Evolutionary conservation across 1,140 invertebrate species (phyloP).

Genomic region (Cotesia chilonis): DNA sequence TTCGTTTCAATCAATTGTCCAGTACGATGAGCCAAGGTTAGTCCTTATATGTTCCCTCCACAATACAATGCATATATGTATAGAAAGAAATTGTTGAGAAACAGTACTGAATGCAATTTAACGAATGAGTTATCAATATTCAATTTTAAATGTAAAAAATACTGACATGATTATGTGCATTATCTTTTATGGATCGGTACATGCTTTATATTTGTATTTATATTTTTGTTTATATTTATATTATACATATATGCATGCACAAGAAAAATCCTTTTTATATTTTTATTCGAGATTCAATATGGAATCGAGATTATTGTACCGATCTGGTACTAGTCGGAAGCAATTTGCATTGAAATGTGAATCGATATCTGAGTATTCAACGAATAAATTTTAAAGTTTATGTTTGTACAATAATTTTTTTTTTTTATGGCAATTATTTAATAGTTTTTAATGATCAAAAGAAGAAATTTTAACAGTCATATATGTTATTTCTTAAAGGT

Average conservation of each 20-base stretch:
- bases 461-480: too few species aligned
- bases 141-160: constrained; percentile 9
- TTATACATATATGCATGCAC: too few species aligned
- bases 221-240: too few species aligned
- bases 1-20: constrained; percentile 9
- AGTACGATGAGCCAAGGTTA: not conserved
- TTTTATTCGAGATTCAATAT: constrained; percentile 28
- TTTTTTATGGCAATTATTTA: not conserved
- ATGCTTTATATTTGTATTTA: not conserved
- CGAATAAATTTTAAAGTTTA: too few species aligned
- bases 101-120: not conserved
- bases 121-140: constrained; percentile 15
- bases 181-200: not conserved
- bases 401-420: not conserved
- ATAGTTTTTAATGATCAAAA: too few species aligned
- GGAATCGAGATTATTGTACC: constrained; percentile 26
- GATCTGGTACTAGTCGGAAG: constrained; percentile 40
- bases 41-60: not conserved
- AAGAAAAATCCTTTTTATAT: too few species aligned
- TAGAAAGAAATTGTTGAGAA: not conserved
- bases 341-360: constrained; percentile 52
- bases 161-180: not conserved
- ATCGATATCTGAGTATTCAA: constrained; percentile 28
- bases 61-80: not conserved
- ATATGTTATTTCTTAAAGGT: too few species aligned